A percentile compares a stretch with the other conserved stretches of the same genome.
Evolutionary conservation across 2,797 vertebrate genomes (phyloP).

Genomic region (Streptopelia turtur): DNA sequence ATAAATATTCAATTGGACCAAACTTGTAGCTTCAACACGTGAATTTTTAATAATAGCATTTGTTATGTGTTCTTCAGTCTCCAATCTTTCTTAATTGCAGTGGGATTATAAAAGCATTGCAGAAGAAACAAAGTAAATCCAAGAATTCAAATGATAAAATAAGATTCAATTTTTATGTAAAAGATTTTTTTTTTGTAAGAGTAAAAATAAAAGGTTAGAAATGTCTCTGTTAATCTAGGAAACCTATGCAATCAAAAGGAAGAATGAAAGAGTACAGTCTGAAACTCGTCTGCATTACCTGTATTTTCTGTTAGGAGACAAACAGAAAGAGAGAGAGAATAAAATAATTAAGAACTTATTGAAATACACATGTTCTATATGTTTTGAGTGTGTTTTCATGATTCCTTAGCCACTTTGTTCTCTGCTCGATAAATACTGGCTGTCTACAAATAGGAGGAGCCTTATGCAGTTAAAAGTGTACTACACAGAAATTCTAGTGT

Average conservation of each 20-base stretch:
- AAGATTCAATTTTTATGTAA: background rate
- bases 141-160: background rate
- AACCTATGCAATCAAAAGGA: background rate
- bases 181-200: background rate
- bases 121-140: background rate
- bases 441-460: background rate
- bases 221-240: background rate
- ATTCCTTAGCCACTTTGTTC: background rate
- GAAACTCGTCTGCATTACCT: background rate
- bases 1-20: background rate
- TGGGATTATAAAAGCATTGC: background rate
- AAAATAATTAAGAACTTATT: background rate
- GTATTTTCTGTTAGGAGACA: background rate
- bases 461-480: background rate
- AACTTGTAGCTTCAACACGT: background rate
- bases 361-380: background rate
- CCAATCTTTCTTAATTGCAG: background rate
- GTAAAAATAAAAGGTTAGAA: background rate
- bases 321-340: background rate
- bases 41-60: background rate
- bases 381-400: background rate
- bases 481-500: background rate
- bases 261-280: background rate
- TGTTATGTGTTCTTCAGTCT: background rate
- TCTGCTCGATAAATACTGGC: background rate